These are phyloP conservation scores for Siniperca chuatsi DNA, from an alignment of 2,113 vertebrate genomes.

Conservation along the genomic window DNA sequence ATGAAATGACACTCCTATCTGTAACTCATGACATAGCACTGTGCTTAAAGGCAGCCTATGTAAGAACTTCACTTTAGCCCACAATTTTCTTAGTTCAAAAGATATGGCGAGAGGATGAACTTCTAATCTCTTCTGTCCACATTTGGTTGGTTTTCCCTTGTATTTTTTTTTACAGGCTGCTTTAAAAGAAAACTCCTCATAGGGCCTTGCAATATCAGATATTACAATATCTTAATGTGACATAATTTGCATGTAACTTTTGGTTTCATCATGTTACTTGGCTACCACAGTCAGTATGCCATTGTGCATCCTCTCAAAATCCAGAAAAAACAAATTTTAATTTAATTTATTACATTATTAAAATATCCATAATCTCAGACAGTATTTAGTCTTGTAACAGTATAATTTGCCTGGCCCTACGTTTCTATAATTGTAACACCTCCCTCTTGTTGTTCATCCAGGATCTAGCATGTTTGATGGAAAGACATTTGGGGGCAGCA, in stretches of 20 bases:
- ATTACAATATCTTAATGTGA: neutral
- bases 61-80: constrained; percentile 22
- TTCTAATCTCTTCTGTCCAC: constrained; percentile 29
- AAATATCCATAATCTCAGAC: neutral
- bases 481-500: too few relatives aligned
- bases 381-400: neutral
- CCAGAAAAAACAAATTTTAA: too few relatives aligned
- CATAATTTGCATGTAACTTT: neutral
- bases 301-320: neutral
- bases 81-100: constrained; percentile 12
- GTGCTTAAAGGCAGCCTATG: constrained; percentile 24
- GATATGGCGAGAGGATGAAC: neutral
- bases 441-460: too few relatives aligned
- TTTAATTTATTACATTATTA: neutral
- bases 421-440: neutral
- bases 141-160: neutral
- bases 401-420: neutral
- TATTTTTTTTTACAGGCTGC: constrained; percentile 31
- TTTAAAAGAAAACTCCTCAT: neutral
- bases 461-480: too few relatives aligned
- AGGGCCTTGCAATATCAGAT: neutral
- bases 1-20: constrained; percentile 55
- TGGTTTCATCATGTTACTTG: neutral
- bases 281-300: too few relatives aligned
- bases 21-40: constrained; percentile 43